Conservation (phyloP, 2,797 vertebrate genomes). For the Clarias laeviceps region DNA sequence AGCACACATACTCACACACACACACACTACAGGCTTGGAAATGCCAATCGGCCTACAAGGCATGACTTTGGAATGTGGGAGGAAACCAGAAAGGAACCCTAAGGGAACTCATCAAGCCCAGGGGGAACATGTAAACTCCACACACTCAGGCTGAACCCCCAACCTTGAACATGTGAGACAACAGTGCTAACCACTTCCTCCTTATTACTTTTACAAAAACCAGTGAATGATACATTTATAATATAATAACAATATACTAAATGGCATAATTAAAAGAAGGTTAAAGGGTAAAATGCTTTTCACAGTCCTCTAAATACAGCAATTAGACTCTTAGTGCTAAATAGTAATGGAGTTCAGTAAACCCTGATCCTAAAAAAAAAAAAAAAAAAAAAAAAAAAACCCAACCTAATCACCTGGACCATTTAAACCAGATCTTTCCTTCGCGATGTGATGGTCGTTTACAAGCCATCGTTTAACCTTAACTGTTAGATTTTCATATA, state of each 20-base stretch:
- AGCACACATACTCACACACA: too few relatives aligned
- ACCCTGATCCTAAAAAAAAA: too few relatives aligned
- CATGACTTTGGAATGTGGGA: too few relatives aligned
- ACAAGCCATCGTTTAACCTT: neutral
- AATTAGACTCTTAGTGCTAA: neutral
- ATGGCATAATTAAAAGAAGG: neutral
- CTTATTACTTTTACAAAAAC: neutral
- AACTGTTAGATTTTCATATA: conserved; percentile 12
- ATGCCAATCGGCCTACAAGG: too few relatives aligned
- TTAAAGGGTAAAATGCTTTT: neutral
- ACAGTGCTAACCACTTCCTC: neutral
- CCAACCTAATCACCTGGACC: neutral
- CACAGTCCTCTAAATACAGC: neutral
- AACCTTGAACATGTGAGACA: too few relatives aligned
- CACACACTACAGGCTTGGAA: too few relatives aligned
- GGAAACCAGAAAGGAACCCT: too few relatives aligned
- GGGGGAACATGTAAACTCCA: too few relatives aligned
- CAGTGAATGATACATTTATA: neutral
- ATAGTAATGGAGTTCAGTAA: neutral
- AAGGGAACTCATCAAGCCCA: too few relatives aligned
- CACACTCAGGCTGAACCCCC: neutral
- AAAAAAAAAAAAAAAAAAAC: too few relatives aligned
- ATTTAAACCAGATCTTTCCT: neutral
- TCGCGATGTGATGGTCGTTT: neutral
- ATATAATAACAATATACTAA: neutral